Evolutionary conservation across 92 coral and sea anemone species (phyloP).

Genomic region (Umimayanthus chanpuru): DNA sequence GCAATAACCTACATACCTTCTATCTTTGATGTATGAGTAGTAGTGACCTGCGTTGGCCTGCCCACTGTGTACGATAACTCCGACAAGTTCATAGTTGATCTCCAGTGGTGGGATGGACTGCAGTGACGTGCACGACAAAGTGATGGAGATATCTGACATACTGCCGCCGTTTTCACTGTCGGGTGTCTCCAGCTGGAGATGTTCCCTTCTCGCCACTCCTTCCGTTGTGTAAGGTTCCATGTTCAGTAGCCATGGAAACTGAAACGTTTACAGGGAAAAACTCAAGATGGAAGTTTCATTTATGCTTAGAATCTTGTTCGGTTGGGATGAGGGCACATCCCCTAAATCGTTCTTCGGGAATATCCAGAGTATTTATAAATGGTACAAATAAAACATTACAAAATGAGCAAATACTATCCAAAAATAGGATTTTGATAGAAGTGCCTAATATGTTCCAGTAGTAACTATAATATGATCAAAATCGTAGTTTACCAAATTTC

Average conservation of each 20-base stretch:
- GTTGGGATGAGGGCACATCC: no score
- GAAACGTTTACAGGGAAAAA: background rate
- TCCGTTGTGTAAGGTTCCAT: conserved; percentile 93
- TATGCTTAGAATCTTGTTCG: no score
- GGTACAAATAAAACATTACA: no score
- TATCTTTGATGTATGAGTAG: conserved; percentile 82
- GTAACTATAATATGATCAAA: no score
- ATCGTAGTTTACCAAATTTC: no score
- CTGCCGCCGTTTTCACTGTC: conserved; percentile 75
- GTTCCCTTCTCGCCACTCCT: conserved; percentile 81
- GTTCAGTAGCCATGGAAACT: conserved; percentile 83
- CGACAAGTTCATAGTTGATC: conserved; percentile 83
- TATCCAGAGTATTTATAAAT: no score
- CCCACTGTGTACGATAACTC: conserved; percentile 86
- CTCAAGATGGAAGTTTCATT: no score
- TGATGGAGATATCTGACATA: conserved; percentile 65
- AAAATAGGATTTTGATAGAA: no score
- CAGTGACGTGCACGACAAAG: conserved; percentile 69
- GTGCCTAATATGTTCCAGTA: no score
- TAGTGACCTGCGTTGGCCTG: conserved; percentile 93
- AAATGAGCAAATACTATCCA: no score
- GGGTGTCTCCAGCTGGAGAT: conserved; percentile 41
- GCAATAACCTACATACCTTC: conserved; percentile 53
- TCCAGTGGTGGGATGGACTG: conserved; percentile 68
- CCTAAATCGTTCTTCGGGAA: no score